Evolutionary conservation across 2,797 vertebrate species (phyloP).

Genomic region (Cichlasoma orientale): DNA sequence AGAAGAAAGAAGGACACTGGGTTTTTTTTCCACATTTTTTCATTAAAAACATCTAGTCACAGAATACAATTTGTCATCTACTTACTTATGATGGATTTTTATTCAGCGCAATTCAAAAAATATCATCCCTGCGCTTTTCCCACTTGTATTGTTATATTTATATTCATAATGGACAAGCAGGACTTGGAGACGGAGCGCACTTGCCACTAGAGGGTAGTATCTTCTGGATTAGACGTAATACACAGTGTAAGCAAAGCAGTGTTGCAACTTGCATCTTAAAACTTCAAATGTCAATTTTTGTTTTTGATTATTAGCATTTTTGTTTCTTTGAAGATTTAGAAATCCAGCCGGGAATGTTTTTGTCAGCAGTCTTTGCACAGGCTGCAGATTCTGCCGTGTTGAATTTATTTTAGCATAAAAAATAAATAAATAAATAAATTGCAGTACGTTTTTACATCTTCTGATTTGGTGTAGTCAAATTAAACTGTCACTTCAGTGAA

Average conservation of each 20-base stretch:
- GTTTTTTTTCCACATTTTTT: background rate
- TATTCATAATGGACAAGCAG: conserved; percentile 2
- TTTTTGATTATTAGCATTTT: background rate
- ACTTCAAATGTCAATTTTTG: background rate
- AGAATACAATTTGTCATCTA: background rate
- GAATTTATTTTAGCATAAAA: background rate
- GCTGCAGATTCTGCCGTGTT: background rate
- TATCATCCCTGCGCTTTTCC: background rate
- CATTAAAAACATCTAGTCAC: background rate
- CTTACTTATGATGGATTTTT: conserved; percentile 4
- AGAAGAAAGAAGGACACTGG: background rate
- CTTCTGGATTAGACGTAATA: conserved; percentile 61
- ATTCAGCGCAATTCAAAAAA: background rate
- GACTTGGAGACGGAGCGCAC: conserved; percentile 2
- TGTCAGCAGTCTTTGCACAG: background rate
- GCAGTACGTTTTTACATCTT: too few relatives aligned
- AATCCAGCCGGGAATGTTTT: background rate
- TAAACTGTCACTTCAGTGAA: conserved; percentile 20
- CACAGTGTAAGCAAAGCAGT: conserved; percentile 27
- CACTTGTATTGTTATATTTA: conserved; percentile 3
- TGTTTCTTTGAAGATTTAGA: background rate
- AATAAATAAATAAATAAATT: background rate
- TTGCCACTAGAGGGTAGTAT: conserved; percentile 82
- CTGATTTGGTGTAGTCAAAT: background rate
- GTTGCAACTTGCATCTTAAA: conserved; percentile 11